A percentile compares a stretch with the other conserved stretches of the same genome.
Evolutionary conservation across 2,113 vertebrate genomes (phyloP).

Genomic region (Cranoglanis bouderius): DNA sequence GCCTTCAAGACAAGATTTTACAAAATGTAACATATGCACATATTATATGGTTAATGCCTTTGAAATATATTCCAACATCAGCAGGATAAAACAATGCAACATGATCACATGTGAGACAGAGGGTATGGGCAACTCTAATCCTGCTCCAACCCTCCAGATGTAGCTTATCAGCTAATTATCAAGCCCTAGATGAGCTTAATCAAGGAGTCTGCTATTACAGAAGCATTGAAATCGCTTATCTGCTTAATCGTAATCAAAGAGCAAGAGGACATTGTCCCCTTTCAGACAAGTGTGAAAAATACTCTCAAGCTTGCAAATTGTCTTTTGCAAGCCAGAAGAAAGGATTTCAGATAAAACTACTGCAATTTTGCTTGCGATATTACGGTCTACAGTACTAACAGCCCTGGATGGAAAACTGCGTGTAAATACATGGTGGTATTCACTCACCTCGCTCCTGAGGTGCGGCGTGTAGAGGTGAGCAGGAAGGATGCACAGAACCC

Average conservation of each 20-base stretch:
- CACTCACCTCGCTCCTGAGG: constrained; percentile 74
- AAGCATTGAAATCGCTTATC: not conserved
- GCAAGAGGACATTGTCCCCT: not conserved
- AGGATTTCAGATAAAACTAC: not conserved
- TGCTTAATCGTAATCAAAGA: not conserved
- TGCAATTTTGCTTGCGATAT: not conserved
- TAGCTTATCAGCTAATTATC: not conserved
- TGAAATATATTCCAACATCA: not conserved
- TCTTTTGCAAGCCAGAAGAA: not conserved
- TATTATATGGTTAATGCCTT: not conserved
- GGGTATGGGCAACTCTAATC: not conserved
- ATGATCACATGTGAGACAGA: not conserved
- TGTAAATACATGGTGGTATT: not conserved
- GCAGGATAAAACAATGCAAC: not conserved
- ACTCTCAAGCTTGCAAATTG: not conserved
- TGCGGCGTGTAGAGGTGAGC: constrained; percentile 73
- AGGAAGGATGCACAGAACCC: constrained; percentile 70
- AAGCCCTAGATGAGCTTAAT: not conserved
- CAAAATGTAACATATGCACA: not conserved
- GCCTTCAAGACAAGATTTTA: constrained; percentile 57
- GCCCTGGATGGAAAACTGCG: not conserved
- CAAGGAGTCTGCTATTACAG: not conserved
- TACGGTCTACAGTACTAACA: not conserved
- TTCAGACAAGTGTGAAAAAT: not conserved
- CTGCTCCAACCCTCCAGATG: not conserved